Evolutionary conservation across 2,113 vertebrate genomes (phyloP).

Genomic region (Chloropsis hardwickii): DNA sequence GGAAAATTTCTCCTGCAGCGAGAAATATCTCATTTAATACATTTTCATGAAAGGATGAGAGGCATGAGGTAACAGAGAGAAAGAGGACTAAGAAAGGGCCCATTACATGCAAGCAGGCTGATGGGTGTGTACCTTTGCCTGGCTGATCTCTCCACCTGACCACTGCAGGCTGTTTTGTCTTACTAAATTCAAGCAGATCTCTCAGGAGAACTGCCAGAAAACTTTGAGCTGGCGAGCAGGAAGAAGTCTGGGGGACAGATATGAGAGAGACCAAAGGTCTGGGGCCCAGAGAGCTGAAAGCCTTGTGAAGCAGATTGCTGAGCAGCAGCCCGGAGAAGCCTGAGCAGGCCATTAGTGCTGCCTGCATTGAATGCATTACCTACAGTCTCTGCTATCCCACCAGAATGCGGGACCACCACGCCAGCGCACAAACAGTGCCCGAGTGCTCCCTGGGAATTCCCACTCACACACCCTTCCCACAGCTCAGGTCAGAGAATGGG

Average conservation of each 20-base stretch:
- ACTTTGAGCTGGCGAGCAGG: not conserved
- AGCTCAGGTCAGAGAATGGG: not conserved
- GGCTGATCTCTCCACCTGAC: not conserved
- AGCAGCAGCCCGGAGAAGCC: not conserved
- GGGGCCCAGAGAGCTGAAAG: rapidly evolving
- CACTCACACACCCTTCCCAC: not conserved
- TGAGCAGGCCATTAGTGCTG: not conserved
- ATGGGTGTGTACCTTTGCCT: not conserved
- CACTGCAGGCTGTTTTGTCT: not conserved
- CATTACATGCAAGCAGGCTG: not conserved
- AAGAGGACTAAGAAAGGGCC: not conserved
- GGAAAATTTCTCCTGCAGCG: not conserved
- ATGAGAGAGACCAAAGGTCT: not conserved
- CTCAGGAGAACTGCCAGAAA: not conserved
- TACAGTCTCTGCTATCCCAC: not conserved
- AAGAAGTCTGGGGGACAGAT: not conserved
- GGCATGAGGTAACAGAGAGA: not conserved
- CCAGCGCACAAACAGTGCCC: rapidly evolving
- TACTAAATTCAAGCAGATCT: not conserved
- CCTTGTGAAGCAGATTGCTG: not conserved
- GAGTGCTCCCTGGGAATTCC: not conserved
- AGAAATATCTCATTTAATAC: not conserved
- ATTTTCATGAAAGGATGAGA: not conserved
- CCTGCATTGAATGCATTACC: not conserved
- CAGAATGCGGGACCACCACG: rapidly evolving